Conservation (phyloP, 2,113 vertebrate species). For the Uria lomvia region DNA sequence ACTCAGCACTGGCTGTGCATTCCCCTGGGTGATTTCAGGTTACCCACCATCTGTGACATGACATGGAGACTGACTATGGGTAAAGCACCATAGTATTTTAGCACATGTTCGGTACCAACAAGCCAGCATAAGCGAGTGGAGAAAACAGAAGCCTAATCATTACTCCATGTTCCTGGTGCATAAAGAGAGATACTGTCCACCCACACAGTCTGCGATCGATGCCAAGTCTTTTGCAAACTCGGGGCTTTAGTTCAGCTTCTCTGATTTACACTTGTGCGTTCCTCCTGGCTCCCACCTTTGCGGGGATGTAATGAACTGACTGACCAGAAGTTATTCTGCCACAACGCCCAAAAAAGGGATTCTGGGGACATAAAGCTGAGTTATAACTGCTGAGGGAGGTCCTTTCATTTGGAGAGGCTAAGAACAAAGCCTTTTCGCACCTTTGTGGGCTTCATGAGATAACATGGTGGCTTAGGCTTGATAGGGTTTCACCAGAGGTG, state of each 20-base stretch:
- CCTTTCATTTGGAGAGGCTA: background rate
- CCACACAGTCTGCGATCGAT: conserved; percentile 52
- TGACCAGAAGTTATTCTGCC: background rate
- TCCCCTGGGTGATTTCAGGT: conserved; percentile 46
- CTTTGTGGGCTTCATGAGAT: background rate
- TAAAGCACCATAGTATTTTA: conserved; percentile 32
- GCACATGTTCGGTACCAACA: conserved; percentile 47
- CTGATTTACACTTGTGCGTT: background rate
- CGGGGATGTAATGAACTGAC: background rate
- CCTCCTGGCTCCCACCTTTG: background rate
- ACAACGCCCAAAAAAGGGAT: background rate
- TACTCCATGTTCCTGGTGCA: conserved; percentile 67
- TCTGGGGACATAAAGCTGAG: background rate
- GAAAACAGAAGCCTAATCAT: conserved; percentile 68
- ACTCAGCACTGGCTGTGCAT: background rate
- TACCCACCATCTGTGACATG: conserved; percentile 19
- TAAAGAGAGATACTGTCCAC: conserved; percentile 62
- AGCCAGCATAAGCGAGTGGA: conserved; percentile 14
- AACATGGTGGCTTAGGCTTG: background rate
- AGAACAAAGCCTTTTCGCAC: background rate
- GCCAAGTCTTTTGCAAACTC: conserved; percentile 56
- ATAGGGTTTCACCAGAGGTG: background rate
- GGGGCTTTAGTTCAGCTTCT: conserved; percentile 35
- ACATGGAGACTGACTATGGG: background rate
- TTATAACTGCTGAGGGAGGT: background rate